These are phyloP conservation scores for Psephotus haematonotus DNA, from an alignment of 2,113 vertebrate species.

Conservation along the genomic window DNA sequence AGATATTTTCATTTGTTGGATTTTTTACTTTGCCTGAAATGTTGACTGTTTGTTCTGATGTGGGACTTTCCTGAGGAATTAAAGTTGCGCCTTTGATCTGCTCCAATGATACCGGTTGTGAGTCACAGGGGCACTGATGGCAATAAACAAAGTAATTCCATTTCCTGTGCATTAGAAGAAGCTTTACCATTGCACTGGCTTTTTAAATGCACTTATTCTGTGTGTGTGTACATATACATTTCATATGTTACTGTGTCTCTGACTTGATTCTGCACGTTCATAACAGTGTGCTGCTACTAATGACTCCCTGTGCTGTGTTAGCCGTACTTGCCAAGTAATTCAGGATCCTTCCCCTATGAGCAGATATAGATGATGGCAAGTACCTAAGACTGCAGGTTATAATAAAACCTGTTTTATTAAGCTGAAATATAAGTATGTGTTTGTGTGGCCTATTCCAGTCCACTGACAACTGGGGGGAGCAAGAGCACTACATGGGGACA, in stretches of 20 bases:
- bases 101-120: neutral
- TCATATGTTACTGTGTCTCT: neutral
- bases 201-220: neutral
- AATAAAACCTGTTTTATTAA: neutral
- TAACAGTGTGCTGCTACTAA: neutral
- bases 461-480: rapidly evolving
- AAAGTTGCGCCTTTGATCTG: neutral
- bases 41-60: neutral
- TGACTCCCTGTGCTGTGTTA: constrained; percentile 25
- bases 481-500: rapidly evolving
- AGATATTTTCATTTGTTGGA: neutral
- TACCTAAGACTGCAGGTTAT: neutral
- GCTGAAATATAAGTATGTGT: neutral
- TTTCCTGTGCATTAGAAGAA: neutral
- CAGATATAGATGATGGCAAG: neutral
- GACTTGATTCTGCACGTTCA: neutral
- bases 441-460: neutral
- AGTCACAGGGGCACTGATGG: neutral
- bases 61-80: constrained; percentile 22
- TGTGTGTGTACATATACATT: neutral
- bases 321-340: neutral
- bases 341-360: neutral
- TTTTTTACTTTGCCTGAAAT: neutral
- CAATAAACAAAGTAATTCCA: constrained; percentile 22
- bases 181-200: neutral